A percentile compares a stretch with the other conserved stretches of the same genome.
phyloP scores from a whole-genome alignment of 2,888 invertebrate genomes.

The Mesorhabditis spiculigera region DNA sequence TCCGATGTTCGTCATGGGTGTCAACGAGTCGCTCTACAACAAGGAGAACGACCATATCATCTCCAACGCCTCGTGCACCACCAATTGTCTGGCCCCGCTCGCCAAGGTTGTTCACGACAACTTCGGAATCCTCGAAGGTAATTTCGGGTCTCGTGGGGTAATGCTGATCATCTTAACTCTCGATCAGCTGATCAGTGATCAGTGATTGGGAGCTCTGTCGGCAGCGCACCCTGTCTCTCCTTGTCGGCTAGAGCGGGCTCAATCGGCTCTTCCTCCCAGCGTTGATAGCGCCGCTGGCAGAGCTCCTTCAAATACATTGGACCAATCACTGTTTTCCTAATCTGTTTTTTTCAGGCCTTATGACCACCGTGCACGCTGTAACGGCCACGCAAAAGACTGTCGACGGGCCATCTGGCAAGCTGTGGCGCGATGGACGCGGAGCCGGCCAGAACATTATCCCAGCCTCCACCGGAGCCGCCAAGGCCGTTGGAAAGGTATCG shows the following conservation, averaged over 20 bases:
- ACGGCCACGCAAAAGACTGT: conserved; percentile 97
- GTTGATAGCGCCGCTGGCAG: too few species aligned
- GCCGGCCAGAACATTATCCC: conserved; percentile 98
- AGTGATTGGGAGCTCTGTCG: too few species aligned
- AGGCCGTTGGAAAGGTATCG: conserved; percentile 84
- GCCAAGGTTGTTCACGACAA: conserved; percentile 78
- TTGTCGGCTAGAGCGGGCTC: too few species aligned
- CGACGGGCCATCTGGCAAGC: conserved; percentile 69
- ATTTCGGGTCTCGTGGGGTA: too few species aligned
- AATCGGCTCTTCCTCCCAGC: too few species aligned
- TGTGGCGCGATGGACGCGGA: conserved; percentile 96
- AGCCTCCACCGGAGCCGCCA: conserved; percentile 95
- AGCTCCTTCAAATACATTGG: too few species aligned
- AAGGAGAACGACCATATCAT: conserved; percentile 72
- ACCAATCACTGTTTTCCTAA: too few species aligned
- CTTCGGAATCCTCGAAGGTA: conserved; percentile 38
- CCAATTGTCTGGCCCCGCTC: conserved; percentile 93
- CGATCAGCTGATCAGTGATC: too few species aligned
- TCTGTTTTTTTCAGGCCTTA: conserved; percentile 31
- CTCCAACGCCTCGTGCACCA: conserved; percentile 92
- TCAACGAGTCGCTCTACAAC: conserved; percentile 85
- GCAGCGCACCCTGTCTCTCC: too few species aligned
- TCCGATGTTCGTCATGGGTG: conserved; percentile 98
- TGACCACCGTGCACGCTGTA: conserved; percentile 89
- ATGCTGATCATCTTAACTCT: too few species aligned